Conservation (phyloP, 2,888 invertebrate species). For the Acrobeloides nanus region DNA sequence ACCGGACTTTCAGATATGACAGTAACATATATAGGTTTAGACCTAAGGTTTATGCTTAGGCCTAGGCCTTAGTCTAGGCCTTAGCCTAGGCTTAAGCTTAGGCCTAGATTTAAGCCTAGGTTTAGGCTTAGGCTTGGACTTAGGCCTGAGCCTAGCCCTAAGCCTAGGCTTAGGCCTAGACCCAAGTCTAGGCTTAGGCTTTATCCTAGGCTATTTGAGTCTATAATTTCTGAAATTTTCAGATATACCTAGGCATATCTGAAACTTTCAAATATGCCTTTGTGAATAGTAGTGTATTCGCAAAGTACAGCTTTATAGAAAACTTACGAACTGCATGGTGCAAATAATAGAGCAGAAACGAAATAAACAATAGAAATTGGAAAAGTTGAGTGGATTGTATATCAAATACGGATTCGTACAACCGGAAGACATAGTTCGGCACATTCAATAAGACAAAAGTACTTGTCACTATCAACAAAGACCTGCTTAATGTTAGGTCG, state of each 20-base stretch:
- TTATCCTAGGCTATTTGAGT: background rate
- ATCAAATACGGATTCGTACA: constrained; percentile 28
- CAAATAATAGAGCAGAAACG: constrained; percentile 45
- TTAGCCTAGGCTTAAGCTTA: too few species aligned
- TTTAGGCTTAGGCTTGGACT: constrained; percentile 3
- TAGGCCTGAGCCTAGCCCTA: too few species aligned
- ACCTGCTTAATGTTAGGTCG: constrained; percentile 48
- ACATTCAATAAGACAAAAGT: constrained; percentile 51
- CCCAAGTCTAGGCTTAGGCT: background rate
- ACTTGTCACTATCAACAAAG: constrained; percentile 50
- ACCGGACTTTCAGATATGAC: too few species aligned
- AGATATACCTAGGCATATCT: too few species aligned
- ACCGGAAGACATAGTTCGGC: constrained; percentile 42
- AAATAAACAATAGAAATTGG: constrained; percentile 32
- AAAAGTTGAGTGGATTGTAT: constrained; percentile 19
- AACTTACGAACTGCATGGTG: constrained; percentile 48
- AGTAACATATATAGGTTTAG: too few species aligned
- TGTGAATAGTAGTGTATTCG: constrained; percentile 44
- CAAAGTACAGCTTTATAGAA: constrained; percentile 18
- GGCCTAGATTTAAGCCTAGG: too few species aligned
- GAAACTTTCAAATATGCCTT: background rate
- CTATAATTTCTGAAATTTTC: background rate
- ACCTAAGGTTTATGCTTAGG: too few species aligned
- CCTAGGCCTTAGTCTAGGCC: too few species aligned
- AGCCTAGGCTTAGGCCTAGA: constrained; percentile 1